Evolutionary conservation across 2,888 invertebrate species (phyloP), one percentile per base, ranked within the genome.

Genomic region (Arrhopalites spinosus): DNA sequence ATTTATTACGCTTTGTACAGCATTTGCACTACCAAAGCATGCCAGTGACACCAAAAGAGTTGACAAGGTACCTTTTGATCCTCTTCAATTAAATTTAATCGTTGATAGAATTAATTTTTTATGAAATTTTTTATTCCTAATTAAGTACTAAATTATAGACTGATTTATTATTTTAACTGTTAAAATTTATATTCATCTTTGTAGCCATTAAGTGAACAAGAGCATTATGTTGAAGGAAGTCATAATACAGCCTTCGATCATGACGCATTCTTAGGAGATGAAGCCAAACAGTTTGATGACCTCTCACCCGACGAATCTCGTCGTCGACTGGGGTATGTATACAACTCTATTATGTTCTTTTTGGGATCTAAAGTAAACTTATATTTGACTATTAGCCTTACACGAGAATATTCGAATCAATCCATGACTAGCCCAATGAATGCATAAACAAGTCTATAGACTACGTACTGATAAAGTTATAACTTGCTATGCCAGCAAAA

Each of bases 241-340:
- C 95, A 95, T 84, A 94, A 98, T 86, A 87, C 91, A 69, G 93
- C 95, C 81, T 98, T 94, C 85, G 98, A 98, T 85, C 98, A 98
- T 85, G 98, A 98, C 85, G 96, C 97, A 0, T 98, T 99, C 85
- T 88, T 99, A 15, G 98, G 98, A 0, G 94, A 96, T 85, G 95
- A 96, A 80, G 95, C 98, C 0, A 94, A 95, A 85, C 91, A 93
- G 2, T 99, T 98, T 85, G 96, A 98, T 85, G 93, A 97, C 83
- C 87, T 99, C 63, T 89, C 93, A 0, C 98, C 98, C 1, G 97
- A 98, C 86, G 98, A 99, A 85, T 97, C 97, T 86, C 92, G 93
- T 84, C 89, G 94, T 74, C 89, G 96, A 84, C 87, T 99, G 36
- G 92, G 93, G 90, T 92, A 86, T 43, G 36, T 17, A 63, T 43